Percentiles rank a stretch among this genome's conserved stretches.
Conservation (phyloP, 2,797 vertebrate species). For the Monodelphis domestica region DNA sequence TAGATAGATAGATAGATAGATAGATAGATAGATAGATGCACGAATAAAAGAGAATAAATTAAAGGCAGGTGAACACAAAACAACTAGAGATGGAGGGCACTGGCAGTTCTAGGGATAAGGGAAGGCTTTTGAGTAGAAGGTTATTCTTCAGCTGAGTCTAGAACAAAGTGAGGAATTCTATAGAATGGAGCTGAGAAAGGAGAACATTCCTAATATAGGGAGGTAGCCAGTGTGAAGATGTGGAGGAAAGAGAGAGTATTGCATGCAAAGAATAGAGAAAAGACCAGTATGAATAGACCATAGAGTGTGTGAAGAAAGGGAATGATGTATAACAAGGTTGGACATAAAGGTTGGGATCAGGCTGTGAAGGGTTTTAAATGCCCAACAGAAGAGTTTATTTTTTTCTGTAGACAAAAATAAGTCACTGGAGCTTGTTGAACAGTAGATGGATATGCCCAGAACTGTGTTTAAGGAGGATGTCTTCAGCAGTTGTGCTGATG, state of each 20-base stretch:
- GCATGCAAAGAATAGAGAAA: neutral
- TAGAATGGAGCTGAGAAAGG: neutral
- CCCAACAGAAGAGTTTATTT: neutral
- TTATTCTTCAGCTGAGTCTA: neutral
- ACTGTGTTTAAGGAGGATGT: neutral
- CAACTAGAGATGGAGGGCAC: neutral
- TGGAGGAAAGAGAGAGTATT: neutral
- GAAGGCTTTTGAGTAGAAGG: neutral
- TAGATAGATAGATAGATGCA: too few relatives aligned
- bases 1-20: too few relatives aligned
- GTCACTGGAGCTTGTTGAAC: neutral
- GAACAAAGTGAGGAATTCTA: neutral
- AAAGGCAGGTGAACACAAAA: neutral
- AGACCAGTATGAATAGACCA: neutral
- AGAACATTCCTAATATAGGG: neutral
- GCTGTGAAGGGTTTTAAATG: neutral
- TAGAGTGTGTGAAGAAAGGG: neutral
- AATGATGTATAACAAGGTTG: neutral
- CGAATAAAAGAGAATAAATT: too few relatives aligned
- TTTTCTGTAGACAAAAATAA: neutral
- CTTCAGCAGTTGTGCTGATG: neutral
- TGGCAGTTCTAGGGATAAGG: neutral
- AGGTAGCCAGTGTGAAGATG: neutral
- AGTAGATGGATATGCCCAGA: too few relatives aligned
- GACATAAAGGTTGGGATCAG: neutral